Base-by-base conservation (phyloP, 2,797 vertebrate species). In the Eulemur coronatus region DNA sequence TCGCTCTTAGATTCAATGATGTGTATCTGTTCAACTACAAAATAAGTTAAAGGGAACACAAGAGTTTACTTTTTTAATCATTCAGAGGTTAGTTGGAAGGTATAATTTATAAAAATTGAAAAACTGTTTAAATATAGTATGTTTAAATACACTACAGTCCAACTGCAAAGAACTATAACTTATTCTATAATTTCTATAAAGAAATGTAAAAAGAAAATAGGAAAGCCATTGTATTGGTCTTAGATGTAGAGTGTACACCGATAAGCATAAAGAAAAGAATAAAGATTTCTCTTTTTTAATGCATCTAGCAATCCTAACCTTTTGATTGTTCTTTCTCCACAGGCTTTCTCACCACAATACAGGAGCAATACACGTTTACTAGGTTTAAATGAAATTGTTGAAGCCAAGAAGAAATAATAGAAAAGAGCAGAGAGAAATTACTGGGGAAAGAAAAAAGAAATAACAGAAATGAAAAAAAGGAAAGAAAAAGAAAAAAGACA, bases 11-110 rank as follows among this genome's bases (percentile, higher is more conserved):
- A 84, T 15, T 65, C 28, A 70, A 17, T 14, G 20, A 95, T 20
- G 13, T 70, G 0, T 33, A 92, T 91, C 79, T 87, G 55, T 93
- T 97, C 97, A 96, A 86, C 91, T 81, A 84, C 61, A 97, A 48
- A 95, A 48, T 28, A 96, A 35, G 30, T 5, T 89, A 50, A 95
- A 93, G 20, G 52, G 8, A 96, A 85, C 11, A 91, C 4, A 67
- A 55, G 22, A 12, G 1, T 24, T 92, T 72, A 95, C 15, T 70
- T 81, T 78, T 73, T 35, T 63, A 95, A 87, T 88, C 24, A 76
- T 80, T 92, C 76, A 35, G 14, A 90, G 6, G 30, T 11, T 81
- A 33, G 13, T 13, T 88, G 50, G 6, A 93, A 88, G 22, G 28
- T 33, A 87, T 0, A 55, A 61, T 55, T 52, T 91, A 81, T 75